These are phyloP conservation scores for Peromyscus eremicus DNA, from an alignment of 2,797 vertebrate species.

Conservation along the genomic window DNA sequence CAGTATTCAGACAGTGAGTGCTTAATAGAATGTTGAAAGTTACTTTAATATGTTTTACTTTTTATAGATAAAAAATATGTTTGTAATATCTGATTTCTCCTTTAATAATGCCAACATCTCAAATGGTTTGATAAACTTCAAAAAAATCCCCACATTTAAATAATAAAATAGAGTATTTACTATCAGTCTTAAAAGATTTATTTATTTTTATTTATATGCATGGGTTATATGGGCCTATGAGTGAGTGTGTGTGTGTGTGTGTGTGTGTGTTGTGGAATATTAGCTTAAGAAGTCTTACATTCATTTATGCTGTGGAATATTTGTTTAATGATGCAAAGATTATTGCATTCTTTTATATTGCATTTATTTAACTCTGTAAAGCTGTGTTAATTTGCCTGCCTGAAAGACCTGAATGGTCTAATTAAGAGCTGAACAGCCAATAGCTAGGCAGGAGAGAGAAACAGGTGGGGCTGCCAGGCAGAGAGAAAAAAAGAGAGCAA, in stretches of 20 bases:
- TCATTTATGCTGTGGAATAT: too few relatives aligned
- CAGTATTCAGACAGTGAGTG: neutral
- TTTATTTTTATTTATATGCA: neutral
- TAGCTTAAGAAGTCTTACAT: too few relatives aligned
- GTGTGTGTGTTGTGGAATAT: neutral
- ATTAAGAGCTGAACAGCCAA: too few relatives aligned
- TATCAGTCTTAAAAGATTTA: neutral
- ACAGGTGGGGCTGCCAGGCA: too few relatives aligned
- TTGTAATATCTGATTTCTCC: constrained; percentile 43
- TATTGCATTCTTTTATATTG: too few relatives aligned
- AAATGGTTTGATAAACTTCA: constrained; percentile 44
- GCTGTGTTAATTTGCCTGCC: too few relatives aligned
- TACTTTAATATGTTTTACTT: neutral
- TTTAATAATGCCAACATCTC: neutral
- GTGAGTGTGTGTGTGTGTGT: neutral
- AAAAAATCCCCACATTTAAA: constrained; percentile 41
- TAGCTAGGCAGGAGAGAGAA: too few relatives aligned
- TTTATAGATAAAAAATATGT: neutral
- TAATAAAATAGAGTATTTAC: constrained; percentile 52
- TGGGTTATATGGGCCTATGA: neutral
- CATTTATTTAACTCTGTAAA: too few relatives aligned
- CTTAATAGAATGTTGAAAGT: constrained; percentile 1
- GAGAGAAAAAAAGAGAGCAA: too few relatives aligned
- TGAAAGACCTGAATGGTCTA: too few relatives aligned
- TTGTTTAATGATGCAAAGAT: too few relatives aligned